Conservation (phyloP, 1,140 invertebrate species). For the Diuraphis noxia region DNA sequence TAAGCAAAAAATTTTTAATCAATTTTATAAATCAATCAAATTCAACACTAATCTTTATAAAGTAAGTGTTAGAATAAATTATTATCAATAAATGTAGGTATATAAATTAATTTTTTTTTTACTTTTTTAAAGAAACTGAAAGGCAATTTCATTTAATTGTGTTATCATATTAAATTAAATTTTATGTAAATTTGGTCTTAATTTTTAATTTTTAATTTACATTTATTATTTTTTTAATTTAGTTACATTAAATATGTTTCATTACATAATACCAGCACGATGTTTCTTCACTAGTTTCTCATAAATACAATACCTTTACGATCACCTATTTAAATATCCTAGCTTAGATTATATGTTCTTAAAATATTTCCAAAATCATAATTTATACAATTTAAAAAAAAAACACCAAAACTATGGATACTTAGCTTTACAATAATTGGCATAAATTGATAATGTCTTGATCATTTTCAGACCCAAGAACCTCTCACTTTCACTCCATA, state of each 20-base stretch:
- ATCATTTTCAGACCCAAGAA: constrained; percentile 4
- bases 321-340: neutral
- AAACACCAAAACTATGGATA: neutral
- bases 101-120: neutral
- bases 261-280: neutral
- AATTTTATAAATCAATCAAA: neutral
- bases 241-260: neutral
- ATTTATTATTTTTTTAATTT: neutral
- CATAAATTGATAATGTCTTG: neutral
- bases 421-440: neutral
- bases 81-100: neutral
- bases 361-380: neutral
- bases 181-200: too few relatives aligned
- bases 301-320: neutral
- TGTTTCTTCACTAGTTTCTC: neutral
- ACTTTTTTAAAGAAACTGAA: neutral
- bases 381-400: neutral
- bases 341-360: neutral
- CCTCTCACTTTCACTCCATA: constrained; percentile 44
- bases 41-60: neutral
- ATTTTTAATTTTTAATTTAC: too few relatives aligned
- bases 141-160: too few relatives aligned
- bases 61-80: neutral
- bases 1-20: neutral
- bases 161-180: too few relatives aligned